Percentiles rank a stretch among this genome's conserved stretches.
Conservation (phyloP, 2,797 vertebrate species). For the Parauchenoglanis ngamensis region DNA sequence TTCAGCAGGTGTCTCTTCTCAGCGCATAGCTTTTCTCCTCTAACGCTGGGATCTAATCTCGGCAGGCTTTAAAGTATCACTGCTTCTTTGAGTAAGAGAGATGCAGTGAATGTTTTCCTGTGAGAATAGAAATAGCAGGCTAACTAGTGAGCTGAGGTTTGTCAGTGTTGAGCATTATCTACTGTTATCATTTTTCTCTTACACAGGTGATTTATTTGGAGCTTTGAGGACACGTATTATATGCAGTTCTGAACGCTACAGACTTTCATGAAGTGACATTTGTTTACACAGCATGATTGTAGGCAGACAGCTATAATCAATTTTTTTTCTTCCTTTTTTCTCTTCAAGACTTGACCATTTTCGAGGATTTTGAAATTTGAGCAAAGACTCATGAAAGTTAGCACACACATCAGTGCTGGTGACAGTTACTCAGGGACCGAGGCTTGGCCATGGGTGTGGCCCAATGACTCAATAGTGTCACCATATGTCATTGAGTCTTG, state of each 20-base stretch:
- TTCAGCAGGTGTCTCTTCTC: not conserved
- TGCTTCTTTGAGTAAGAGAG: not conserved
- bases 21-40: not conserved
- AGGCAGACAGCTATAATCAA: too few species aligned
- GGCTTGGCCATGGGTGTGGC: too few species aligned
- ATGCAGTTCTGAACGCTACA: not conserved
- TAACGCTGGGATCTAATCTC: not conserved
- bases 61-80: not conserved
- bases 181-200: not conserved
- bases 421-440: too few species aligned
- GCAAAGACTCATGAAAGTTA: too few species aligned
- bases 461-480: too few species aligned
- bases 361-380: too few species aligned
- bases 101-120: not conserved
- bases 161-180: not conserved
- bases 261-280: not conserved
- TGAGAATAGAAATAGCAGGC: not conserved
- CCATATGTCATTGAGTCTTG: too few species aligned
- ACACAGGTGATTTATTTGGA: not conserved
- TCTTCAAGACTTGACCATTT: too few species aligned
- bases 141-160: not conserved
- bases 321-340: too few species aligned
- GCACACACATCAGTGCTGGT: too few species aligned
- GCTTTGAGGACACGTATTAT: not conserved
- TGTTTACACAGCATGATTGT: not conserved